phyloP scores from a whole-genome alignment of 2,113 vertebrate species.

The rabbit (Oryctolagus cuniculus) region mOryCun1.1 NC_091435.1:137161001-137161500 shows the following conservation, averaged over 20 bases:
- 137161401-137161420: not conserved
- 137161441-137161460: not conserved
- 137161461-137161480: not conserved
- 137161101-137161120: not conserved
- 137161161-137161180: not conserved
- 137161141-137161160: not conserved
- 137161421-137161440: not conserved
- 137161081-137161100: not conserved
- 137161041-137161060: not conserved
- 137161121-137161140: not conserved
- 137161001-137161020: not conserved
- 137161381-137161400: not conserved
- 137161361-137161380: conserved; percentile 2
- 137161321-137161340: not conserved
- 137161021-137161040: not conserved
- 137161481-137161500: not conserved
- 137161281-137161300: not conserved
- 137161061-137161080: not conserved
- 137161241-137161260: not conserved
- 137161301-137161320: not conserved
- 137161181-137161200: not conserved
- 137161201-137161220: not conserved
- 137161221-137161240: not conserved
- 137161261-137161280: not conserved
- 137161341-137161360: not conserved